phyloP scores from a whole-genome alignment of 2,797 vertebrate genomes.

The Amniataba percoides region DNA sequence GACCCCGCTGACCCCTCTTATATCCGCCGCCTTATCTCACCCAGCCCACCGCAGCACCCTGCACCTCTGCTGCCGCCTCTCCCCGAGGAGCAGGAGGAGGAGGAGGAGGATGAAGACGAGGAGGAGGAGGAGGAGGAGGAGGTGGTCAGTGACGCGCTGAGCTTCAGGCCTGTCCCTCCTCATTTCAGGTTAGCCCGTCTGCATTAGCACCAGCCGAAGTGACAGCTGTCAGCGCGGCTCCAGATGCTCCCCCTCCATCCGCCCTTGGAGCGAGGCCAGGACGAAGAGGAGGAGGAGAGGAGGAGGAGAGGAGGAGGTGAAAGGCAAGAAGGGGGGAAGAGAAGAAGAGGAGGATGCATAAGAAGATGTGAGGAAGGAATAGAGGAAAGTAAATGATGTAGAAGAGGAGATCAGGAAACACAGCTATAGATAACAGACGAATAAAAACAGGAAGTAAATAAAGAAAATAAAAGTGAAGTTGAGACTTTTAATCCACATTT shows the following conservation, averaged over 20 bases:
- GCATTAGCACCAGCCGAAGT: conserved; percentile 77
- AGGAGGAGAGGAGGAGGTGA: neutral
- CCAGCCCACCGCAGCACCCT: conserved; percentile 67
- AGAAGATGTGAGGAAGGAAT: neutral
- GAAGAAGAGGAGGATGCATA: neutral
- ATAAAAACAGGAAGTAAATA: neutral
- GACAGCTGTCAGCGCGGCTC: conserved; percentile 81
- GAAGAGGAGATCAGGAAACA: neutral
- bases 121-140: conserved; percentile 20
- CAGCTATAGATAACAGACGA: neutral
- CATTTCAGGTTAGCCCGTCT: conserved; percentile 78
- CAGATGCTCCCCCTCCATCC: conserved; percentile 62
- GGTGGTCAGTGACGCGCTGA: conserved; percentile 40
- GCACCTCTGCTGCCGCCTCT: conserved; percentile 30
- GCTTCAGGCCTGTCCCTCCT: conserved; percentile 72
- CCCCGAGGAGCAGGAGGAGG: conserved; percentile 18
- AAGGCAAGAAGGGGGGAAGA: neutral
- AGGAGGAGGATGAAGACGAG: conserved; percentile 22
- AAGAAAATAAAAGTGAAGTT: neutral
- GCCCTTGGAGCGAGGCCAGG: conserved; percentile 74
- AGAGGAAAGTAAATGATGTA: neutral
- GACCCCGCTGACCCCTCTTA: conserved; percentile 80
- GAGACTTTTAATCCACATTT: neutral
- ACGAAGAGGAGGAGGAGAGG: conserved; percentile 27
- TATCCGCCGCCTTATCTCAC: conserved; percentile 80